Conservation (phyloP, 2,888 invertebrate genomes). For the Galeruca laticollis region DNA sequence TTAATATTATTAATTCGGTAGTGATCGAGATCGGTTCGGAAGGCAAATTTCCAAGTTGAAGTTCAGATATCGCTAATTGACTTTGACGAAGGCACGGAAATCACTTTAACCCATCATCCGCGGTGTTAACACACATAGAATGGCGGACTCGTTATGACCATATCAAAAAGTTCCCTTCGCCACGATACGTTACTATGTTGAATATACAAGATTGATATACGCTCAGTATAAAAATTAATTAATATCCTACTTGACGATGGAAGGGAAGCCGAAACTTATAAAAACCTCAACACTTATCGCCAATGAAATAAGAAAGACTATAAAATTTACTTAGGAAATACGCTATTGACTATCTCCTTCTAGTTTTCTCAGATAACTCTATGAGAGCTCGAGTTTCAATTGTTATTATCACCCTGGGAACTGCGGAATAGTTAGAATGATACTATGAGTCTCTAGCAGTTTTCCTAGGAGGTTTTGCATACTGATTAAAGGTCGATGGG, state of each 20-base stretch:
- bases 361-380: constrained; percentile 24
- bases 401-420: constrained; percentile 31
- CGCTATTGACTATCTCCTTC: constrained; percentile 16
- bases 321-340: too few relatives aligned
- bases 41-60: constrained; percentile 36
- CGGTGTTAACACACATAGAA: background rate
- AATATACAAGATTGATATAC: too few relatives aligned
- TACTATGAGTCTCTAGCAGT: constrained; percentile 15
- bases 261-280: too few relatives aligned
- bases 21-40: constrained; percentile 33
- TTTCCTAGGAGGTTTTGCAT: constrained; percentile 35
- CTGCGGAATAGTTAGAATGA: constrained; percentile 26
- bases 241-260: too few relatives aligned
- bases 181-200: background rate
- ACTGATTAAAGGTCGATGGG: constrained; percentile 40
- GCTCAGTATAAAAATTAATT: too few relatives aligned
- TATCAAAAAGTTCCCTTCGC: background rate
- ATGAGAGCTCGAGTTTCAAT: constrained; percentile 19
- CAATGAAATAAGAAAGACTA: too few relatives aligned
- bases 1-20: constrained; percentile 38
- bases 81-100: constrained; percentile 28
- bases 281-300: too few relatives aligned
- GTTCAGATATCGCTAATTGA: constrained; percentile 38
- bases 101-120: constrained; percentile 27
- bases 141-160: background rate